phyloP scores from a whole-genome alignment of 2,797 vertebrate species.

The Aldrovandia affinis region DNA sequence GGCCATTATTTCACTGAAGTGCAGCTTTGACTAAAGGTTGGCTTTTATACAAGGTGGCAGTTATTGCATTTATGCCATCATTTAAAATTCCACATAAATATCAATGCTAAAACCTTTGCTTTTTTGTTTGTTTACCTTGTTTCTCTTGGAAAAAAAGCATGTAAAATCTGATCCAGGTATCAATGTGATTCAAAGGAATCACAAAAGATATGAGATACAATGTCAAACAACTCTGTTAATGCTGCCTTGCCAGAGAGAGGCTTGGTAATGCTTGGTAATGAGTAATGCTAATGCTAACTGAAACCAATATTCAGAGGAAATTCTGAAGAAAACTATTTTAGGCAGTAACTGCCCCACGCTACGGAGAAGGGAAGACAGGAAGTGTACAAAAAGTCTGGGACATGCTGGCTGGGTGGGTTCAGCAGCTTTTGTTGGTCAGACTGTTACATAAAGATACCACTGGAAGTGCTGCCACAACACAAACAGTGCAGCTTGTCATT shows the following conservation, averaged over 20 bases:
- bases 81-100: not conserved
- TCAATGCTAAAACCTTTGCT: not conserved
- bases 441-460: not conserved
- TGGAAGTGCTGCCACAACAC: not conserved
- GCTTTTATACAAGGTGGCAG: too few relatives aligned
- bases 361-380: not conserved
- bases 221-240: not conserved
- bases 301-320: too few relatives aligned
- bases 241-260: not conserved
- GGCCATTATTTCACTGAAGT: too few relatives aligned
- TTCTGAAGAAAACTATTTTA: too few relatives aligned
- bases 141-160: not conserved
- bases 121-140: not conserved
- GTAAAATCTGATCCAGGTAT: not conserved
- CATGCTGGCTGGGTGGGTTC: not conserved
- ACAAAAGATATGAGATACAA: too few relatives aligned
- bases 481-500: conserved; percentile 35
- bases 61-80: too few relatives aligned
- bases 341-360: not conserved
- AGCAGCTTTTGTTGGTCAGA: not conserved
- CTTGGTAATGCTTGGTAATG: not conserved
- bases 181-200: not conserved
- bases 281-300: too few relatives aligned
- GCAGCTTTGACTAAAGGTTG: too few relatives aligned
- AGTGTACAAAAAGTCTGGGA: not conserved